Evolutionary conservation across 1,140 invertebrate species (phyloP), one percentile per base, ranked within the genome.

Genomic region (Rhagoletis pomonella): DNA sequence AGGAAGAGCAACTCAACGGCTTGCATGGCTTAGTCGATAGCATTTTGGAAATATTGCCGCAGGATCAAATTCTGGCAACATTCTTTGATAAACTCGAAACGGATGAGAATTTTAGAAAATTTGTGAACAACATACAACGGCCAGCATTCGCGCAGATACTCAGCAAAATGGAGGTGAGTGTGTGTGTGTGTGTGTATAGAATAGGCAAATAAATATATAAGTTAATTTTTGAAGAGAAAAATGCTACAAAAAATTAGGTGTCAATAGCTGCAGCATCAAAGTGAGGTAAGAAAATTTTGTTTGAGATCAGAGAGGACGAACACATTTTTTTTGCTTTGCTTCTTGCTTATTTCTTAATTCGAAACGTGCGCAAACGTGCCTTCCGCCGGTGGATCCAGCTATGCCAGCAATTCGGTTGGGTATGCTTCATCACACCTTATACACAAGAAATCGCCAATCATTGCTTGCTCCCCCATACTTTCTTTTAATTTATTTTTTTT

Each of bases 1-100:
- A 81, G 1, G 86, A 86, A 39, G 89, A 90, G 14, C 88, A 89
- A 29, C 86, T 90, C 17, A 90, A 89, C 42, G 91, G 91, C 6
- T 87, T 92, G 69, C 91, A 92, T 17, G 91, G 91, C 0, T 87
- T 92, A 73, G 90, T 92, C 10, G 91, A 92, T 81, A 90, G 90
- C 73, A 88, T 92, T 39, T 88, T 92, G 55, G 90, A 91, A 42
- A 81, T 89, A 14, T 55, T 92, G 89, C 91, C 92, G 42, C 90
- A 90, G 89, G 91, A 92, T 89, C 89, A 92, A 87, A 90, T 92
- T 73, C 81, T 91, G 60, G 89, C 90, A 64, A 90, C 89, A 6
- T 92, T 92, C 86, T 92, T 92, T 87, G 91, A 92, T 50, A 91
- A 92, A 87, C 89, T 90, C 64, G 91, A 92, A 77, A 88, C 89